These are phyloP conservation scores for Stegophylla sp. DNA, from an alignment of 2,888 invertebrate genomes.

Conservation along the genomic window DNA sequence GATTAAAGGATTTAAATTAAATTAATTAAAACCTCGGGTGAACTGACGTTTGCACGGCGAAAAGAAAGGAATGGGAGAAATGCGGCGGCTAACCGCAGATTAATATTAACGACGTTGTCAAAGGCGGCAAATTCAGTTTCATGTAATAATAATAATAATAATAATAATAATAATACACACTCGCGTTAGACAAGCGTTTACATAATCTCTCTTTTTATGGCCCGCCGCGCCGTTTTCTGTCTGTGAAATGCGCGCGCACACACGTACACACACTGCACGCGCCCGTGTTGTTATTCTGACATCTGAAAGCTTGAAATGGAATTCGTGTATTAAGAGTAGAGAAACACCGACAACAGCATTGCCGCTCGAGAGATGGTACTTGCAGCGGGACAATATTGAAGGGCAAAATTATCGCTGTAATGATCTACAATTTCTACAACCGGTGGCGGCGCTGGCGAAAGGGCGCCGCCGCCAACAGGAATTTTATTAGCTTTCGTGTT, in stretches of 20 bases:
- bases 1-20: slow-evolving; percentile 40
- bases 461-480: no score
- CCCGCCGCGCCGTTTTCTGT: slow-evolving; percentile 11
- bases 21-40: slow-evolving; percentile 45
- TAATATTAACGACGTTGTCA: slow-evolving; percentile 35
- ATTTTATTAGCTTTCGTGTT: no score
- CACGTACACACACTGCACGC: not conserved
- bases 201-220: slow-evolving; percentile 23
- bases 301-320: not conserved
- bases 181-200: slow-evolving; percentile 25
- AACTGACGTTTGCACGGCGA: not conserved
- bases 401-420: no score
- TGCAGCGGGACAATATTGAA: no score
- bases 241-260: not conserved
- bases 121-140: slow-evolving; percentile 30
- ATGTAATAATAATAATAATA: not conserved
- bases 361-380: no score
- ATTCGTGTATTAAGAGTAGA: not conserved
- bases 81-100: slow-evolving; percentile 38
- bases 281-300: not conserved
- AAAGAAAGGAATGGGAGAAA: not conserved
- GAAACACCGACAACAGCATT: no score
- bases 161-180: not conserved
- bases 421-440: no score
- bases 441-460: no score